Conservation (phyloP, 2,888 invertebrate genomes). For the Zhengitettix transpicula region DNA sequence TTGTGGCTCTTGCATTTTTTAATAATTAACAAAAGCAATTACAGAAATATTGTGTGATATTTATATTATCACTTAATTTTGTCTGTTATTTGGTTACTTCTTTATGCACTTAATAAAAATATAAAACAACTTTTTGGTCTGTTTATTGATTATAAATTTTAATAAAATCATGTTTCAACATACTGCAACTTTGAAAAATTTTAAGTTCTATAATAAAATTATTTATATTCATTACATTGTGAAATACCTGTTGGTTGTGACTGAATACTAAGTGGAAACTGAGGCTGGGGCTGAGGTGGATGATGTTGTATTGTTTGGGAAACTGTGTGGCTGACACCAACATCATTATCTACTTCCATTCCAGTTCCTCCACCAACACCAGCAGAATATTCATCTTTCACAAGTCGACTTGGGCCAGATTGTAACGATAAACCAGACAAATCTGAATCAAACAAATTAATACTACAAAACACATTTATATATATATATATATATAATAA, state of each 20-base stretch:
- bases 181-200: too few species aligned
- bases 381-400: conserved; percentile 85
- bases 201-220: too few species aligned
- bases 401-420: conserved; percentile 50
- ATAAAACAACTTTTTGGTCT: too few species aligned
- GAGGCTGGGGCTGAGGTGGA: conserved; percentile 34
- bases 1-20: too few species aligned
- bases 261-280: conserved; percentile 27
- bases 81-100: too few species aligned
- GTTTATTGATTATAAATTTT: too few species aligned
- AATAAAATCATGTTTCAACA: too few species aligned
- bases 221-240: background rate
- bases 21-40: too few species aligned
- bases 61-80: too few species aligned
- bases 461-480: conserved; percentile 13
- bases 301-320: conserved; percentile 53
- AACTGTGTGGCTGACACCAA: conserved; percentile 24
- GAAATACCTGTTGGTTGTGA: conserved; percentile 20
- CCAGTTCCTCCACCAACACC: conserved; percentile 32
- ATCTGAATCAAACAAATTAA: conserved; percentile 40
- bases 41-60: too few species aligned
- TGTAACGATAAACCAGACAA: conserved; percentile 74
- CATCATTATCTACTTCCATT: conserved; percentile 43
- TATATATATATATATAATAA: too few species aligned
- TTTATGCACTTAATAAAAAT: too few species aligned